Base-by-base conservation (phyloP, 1,140 invertebrate genomes). In the Psix sp. region DNA sequence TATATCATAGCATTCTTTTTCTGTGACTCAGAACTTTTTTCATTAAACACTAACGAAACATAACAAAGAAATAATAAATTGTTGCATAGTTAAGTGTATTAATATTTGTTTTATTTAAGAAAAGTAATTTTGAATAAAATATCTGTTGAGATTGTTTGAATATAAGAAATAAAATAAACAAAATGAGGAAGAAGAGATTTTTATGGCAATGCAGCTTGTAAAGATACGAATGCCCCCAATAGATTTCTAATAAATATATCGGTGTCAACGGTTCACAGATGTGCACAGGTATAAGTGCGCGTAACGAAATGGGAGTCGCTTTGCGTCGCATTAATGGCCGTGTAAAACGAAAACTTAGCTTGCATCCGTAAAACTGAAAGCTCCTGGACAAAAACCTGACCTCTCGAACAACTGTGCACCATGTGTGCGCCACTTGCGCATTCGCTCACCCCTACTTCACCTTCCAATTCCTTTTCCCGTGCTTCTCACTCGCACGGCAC, bases 381-480 rank as follows among this genome's bases (percentile, higher is more conserved):
- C 74, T 75, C 72, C 73, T 75, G 79, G 74, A 86, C 83, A 87
- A 87, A 87, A 87, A 87, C 80, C 81, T 86, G 86, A 85, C 82
- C 84, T 86, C 84, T 84, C 80, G 78, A 85, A 85, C 85, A 87
- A 86, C 81, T 87, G 86, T 81, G 79, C 84, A 63, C 83, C 86
- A 87, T 86, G 83, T 87, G 86, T 83, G 80, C 80, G 74, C 84
- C 86, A 86, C 84, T 87, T 86, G 86, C 74, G 84, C 43, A 38
- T 38, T 51, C 72, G 56, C 57, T 77, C 68, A 11, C 33, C 43
- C 66, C 67, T 70, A 54, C 54, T 60, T 77, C 67, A 36, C 56
- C 54, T 70, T 54, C 62, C 65, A 52, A 59, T 42, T 67, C 63
- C 54, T 54, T 60, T 66, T 33, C 48, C 48, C 39, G 40, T 46